A percentile compares a stretch with the other conserved stretches of the same genome.
Evolutionary conservation across 2,113 vertebrate species (phyloP).

Genomic region (Scortum barcoo): DNA sequence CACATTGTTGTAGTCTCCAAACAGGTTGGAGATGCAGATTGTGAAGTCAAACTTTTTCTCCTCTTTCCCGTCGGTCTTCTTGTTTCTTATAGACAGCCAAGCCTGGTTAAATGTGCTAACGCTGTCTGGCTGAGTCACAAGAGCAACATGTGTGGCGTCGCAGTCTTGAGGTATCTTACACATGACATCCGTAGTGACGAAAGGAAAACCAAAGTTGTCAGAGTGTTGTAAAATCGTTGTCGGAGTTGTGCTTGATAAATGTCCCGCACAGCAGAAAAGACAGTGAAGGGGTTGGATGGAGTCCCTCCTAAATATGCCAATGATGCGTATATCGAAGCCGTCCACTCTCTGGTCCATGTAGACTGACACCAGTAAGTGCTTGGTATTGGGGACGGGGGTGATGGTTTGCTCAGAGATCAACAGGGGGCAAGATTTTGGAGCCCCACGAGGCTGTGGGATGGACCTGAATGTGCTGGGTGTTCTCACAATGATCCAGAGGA

Average conservation of each 20-base stretch:
- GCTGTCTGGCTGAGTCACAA: background rate
- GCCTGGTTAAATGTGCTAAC: fast-evolving
- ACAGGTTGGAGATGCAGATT: conserved; percentile 86
- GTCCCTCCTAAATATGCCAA: conserved; percentile 81
- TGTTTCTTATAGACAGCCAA: conserved; percentile 80
- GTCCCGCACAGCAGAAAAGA: conserved; percentile 74
- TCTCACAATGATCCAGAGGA: fast-evolving
- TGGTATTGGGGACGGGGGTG: conserved; percentile 72
- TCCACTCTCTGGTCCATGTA: conserved; percentile 80
- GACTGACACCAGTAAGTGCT: conserved; percentile 80
- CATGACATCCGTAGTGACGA: conserved; percentile 67
- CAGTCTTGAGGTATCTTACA: conserved; percentile 55
- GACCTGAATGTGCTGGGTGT: fast-evolving
- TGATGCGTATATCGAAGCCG: conserved; percentile 70
- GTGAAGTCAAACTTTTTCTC: conserved; percentile 80
- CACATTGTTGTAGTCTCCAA: conserved; percentile 84
- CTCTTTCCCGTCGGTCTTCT: conserved; percentile 43
- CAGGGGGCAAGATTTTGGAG: background rate
- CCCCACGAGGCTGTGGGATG: fast-evolving
- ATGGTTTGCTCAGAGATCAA: conserved; percentile 43
- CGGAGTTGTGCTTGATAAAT: background rate
- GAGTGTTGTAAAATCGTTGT: conserved; percentile 52
- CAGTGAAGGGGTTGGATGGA: conserved; percentile 79
- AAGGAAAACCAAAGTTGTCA: conserved; percentile 84
- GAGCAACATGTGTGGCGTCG: conserved; percentile 31